A percentile compares a stretch with the other conserved stretches of the same genome.
Conservation (phyloP, 2,888 invertebrate species). For the Heliconius charithonia region DNA sequence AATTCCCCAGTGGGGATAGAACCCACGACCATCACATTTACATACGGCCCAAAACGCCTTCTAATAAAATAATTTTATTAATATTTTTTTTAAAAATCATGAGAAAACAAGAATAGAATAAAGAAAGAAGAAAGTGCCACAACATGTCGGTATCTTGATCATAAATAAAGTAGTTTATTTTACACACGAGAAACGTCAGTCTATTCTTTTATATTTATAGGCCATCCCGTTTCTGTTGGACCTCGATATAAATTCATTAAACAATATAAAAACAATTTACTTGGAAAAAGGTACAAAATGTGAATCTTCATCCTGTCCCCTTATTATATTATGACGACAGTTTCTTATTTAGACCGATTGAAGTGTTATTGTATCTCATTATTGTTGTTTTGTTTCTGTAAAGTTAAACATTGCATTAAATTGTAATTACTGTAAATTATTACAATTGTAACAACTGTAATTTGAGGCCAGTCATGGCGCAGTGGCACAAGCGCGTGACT, state of each 20-base stretch:
- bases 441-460: no score
- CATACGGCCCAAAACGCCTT: no score
- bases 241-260: constrained; percentile 26
- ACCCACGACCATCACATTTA: no score
- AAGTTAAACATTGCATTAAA: not conserved
- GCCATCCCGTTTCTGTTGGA: constrained; percentile 1
- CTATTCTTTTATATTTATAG: constrained; percentile 18
- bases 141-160: not conserved
- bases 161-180: constrained; percentile 8
- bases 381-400: not conserved
- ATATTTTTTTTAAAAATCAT: no score
- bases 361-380: not conserved
- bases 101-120: no score
- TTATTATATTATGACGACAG: not conserved
- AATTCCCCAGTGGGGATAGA: no score
- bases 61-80: no score
- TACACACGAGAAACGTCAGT: constrained; percentile 2
- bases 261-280: constrained; percentile 14
- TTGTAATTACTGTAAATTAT: not conserved
- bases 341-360: not conserved
- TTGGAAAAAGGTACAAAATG: constrained; percentile 13
- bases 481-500: no score
- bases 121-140: not conserved
- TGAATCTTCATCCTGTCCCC: not conserved
- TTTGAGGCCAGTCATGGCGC: no score